Conservation (phyloP, 2,113 vertebrate species). For the Coptodon bakossiorum region DNA sequence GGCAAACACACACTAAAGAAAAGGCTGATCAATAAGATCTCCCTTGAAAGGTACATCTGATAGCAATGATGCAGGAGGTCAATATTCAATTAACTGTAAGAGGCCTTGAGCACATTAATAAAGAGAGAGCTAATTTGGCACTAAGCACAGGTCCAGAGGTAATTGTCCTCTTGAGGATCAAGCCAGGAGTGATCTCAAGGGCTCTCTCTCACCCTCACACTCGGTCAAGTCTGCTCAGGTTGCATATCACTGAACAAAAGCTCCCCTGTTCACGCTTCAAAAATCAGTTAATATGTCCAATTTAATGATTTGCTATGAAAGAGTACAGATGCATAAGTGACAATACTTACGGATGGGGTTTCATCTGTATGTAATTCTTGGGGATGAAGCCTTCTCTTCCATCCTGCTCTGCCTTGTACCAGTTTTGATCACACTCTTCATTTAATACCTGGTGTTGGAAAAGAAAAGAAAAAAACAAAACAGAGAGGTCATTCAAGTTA, state of each 20-base stretch:
- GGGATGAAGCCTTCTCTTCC: slow-evolving; percentile 98
- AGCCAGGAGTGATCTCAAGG: neutral
- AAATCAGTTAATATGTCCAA: neutral
- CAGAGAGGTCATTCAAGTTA: neutral
- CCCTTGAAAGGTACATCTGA: neutral
- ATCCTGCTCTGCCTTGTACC: slow-evolving; percentile 96
- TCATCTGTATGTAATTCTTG: slow-evolving; percentile 99
- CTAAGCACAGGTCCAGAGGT: neutral
- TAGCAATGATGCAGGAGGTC: slow-evolving; percentile 33
- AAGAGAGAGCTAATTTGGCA: slow-evolving; percentile 34
- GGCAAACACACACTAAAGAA: neutral
- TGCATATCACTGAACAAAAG: neutral
- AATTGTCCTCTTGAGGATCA: slow-evolving; percentile 21
- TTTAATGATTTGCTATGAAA: neutral
- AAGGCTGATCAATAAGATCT: neutral
- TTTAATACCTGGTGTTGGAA: slow-evolving; percentile 85
- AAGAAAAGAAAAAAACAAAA: neutral
- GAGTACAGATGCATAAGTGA: neutral
- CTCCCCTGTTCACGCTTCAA: neutral
- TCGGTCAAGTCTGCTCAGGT: neutral
- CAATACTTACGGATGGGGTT: slow-evolving; percentile 92
- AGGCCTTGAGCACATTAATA: slow-evolving; percentile 38
- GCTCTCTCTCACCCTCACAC: neutral
- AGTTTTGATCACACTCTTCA: slow-evolving; percentile 80
- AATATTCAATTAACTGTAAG: slow-evolving; percentile 62